Percentiles rank a stretch among this genome's conserved stretches.
phyloP scores from a whole-genome alignment of 2,888 invertebrate species.

The Lasioglossum oenotherae region DNA sequence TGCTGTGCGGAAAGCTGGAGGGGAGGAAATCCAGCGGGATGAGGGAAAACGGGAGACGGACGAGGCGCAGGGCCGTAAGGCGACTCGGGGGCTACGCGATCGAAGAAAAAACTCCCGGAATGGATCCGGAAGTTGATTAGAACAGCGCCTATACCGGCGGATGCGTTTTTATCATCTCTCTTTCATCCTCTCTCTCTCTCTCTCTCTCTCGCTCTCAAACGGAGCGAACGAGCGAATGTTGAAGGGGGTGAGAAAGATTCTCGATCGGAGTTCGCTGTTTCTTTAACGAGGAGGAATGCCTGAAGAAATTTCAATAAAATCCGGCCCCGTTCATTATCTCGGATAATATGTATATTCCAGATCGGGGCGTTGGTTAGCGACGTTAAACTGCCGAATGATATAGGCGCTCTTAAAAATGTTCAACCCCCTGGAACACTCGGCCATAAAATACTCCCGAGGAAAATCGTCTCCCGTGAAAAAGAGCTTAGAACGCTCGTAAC shows the following conservation, averaged over 20 bases:
- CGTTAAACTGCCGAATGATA: not conserved
- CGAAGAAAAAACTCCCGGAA: conserved; percentile 48
- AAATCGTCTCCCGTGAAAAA: conserved; percentile 37
- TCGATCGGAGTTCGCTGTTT: not conserved
- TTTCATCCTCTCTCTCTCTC: not conserved
- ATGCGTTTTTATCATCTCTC: conserved; percentile 37
- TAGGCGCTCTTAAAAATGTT: not conserved
- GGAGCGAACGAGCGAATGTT: not conserved
- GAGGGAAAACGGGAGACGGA: conserved; percentile 60
- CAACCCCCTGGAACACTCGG: not conserved
- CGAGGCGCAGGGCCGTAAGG: conserved; percentile 58
- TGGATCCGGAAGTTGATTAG: conserved; percentile 54
- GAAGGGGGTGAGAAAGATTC: conserved; percentile 31
- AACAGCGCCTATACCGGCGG: conserved; percentile 38
- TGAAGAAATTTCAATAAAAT: not conserved
- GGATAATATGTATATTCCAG: not conserved
- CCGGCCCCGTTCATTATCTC: not conserved
- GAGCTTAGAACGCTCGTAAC: conserved; percentile 45
- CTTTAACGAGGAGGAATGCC: not conserved
- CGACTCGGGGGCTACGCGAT: conserved; percentile 27
- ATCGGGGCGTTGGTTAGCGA: not conserved
- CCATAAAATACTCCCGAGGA: not conserved
- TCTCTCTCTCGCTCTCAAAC: too few relatives aligned
- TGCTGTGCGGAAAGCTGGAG: conserved; percentile 61
- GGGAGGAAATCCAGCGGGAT: conserved; percentile 60